These are phyloP conservation scores for Drosophila ochracea DNA, from an alignment of 2,888 invertebrate genomes.

Conservation along the genomic window DNA sequence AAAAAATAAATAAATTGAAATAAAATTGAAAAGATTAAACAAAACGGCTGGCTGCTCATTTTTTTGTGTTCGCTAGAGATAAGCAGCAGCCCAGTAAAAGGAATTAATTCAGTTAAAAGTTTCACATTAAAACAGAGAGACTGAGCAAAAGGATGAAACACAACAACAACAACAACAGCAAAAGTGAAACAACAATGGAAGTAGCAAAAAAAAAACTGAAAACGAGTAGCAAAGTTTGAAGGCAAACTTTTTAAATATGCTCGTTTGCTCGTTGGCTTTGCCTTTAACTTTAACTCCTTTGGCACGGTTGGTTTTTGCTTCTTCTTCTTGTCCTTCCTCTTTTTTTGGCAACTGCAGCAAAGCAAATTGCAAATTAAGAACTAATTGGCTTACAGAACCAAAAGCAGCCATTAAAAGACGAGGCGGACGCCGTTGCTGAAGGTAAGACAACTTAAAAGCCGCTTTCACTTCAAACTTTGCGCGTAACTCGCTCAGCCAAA, in stretches of 20 bases:
- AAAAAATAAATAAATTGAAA: conserved; percentile 5
- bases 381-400: conserved; percentile 81
- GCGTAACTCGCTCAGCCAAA: conserved; percentile 60
- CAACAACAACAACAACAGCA: conserved; percentile 25
- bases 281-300: conserved; percentile 75
- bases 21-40: conserved; percentile 68
- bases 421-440: conserved; percentile 22
- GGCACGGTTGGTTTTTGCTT: conserved; percentile 38
- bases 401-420: conserved; percentile 74
- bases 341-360: conserved; percentile 69
- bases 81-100: conserved; percentile 70
- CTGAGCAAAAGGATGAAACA: conserved; percentile 34
- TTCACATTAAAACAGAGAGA: conserved; percentile 64
- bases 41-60: conserved; percentile 70
- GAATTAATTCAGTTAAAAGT: conserved; percentile 80
- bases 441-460: conserved; percentile 57
- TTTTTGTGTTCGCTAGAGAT: conserved; percentile 40
- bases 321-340: conserved; percentile 10
- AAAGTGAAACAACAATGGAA: conserved; percentile 50
- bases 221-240: conserved; percentile 66
- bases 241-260: conserved; percentile 79
- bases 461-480: conserved; percentile 75
- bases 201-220: conserved; percentile 21
- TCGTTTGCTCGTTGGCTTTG: conserved; percentile 73
- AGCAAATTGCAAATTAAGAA: conserved; percentile 81